Evolutionary conservation across 1,140 invertebrate species (phyloP).

Genomic region (Littorina saxatilis): DNA sequence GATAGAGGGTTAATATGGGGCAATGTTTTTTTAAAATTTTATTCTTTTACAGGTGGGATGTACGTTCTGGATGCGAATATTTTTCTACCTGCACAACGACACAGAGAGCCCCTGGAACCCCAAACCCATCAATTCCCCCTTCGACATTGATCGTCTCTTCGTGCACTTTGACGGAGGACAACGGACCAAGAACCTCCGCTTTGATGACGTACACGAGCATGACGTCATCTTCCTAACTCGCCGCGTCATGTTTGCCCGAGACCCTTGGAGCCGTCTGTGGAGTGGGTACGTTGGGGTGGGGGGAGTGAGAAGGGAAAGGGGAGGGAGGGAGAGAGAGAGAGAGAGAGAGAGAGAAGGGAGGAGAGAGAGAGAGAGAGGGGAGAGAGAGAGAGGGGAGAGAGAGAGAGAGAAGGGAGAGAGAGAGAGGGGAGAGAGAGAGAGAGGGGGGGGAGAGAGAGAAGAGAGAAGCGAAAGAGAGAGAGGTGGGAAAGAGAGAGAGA

Average conservation of each 20-base stretch:
- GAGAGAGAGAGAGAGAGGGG: neutral
- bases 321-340: neutral
- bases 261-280: constrained; percentile 47
- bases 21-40: neutral
- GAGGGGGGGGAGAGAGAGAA: too few species aligned
- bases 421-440: too few species aligned
- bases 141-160: constrained; percentile 26
- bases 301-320: neutral
- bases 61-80: constrained; percentile 39
- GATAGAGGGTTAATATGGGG: too few species aligned
- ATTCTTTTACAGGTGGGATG: constrained; percentile 19
- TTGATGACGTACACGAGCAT: neutral
- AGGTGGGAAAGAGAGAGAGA: too few species aligned
- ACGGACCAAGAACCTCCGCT: neutral
- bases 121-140: constrained; percentile 4
- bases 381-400: too few species aligned
- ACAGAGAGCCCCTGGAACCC: neutral
- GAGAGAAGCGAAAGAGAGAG: too few species aligned
- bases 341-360: neutral
- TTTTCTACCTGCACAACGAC: constrained; percentile 35
- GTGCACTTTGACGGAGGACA: constrained; percentile 14
- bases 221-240: neutral
- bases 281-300: constrained; percentile 20
- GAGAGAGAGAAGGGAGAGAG: too few species aligned
- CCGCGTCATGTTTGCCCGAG: constrained; percentile 38